A percentile compares a stretch with the other conserved stretches of the same genome.
Evolutionary conservation across 2,113 vertebrate genomes (phyloP).

Genomic region (Spermophilus dauricus): DNA sequence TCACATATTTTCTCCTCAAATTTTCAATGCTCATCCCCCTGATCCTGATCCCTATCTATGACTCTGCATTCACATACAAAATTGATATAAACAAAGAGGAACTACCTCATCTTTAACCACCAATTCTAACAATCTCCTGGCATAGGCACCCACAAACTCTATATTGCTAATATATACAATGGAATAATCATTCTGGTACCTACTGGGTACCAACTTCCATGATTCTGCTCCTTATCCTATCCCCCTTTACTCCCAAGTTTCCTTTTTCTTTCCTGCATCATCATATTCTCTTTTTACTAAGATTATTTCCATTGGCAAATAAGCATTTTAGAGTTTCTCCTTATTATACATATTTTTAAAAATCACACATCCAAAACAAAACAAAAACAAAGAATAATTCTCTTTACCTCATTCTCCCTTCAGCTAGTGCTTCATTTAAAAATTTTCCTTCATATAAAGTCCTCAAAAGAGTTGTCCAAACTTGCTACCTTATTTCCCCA

Average conservation of each 20-base stretch:
- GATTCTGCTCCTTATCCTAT: neutral
- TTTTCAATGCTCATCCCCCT: neutral
- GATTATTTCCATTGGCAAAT: neutral
- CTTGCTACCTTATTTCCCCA: neutral
- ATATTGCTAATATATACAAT: neutral
- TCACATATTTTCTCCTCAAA: neutral
- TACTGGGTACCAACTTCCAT: neutral
- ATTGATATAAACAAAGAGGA: conserved; percentile 12
- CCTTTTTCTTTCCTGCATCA: conserved; percentile 27
- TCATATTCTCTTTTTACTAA: neutral
- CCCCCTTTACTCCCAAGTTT: neutral
- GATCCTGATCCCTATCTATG: neutral
- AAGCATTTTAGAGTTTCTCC: neutral
- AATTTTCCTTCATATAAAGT: neutral
- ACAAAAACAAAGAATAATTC: neutral
- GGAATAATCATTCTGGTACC: neutral
- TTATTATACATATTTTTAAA: neutral
- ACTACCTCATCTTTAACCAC: neutral
- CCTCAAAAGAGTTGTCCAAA: neutral
- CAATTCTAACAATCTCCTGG: neutral
- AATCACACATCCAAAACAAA: neutral
- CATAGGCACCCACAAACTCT: neutral
- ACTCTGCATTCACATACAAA: neutral
- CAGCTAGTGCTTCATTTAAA: neutral
- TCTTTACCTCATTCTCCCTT: conserved; percentile 20